phyloP scores from a whole-genome alignment of 2,888 invertebrate genomes.

The Xestia sexstrigata region DNA sequence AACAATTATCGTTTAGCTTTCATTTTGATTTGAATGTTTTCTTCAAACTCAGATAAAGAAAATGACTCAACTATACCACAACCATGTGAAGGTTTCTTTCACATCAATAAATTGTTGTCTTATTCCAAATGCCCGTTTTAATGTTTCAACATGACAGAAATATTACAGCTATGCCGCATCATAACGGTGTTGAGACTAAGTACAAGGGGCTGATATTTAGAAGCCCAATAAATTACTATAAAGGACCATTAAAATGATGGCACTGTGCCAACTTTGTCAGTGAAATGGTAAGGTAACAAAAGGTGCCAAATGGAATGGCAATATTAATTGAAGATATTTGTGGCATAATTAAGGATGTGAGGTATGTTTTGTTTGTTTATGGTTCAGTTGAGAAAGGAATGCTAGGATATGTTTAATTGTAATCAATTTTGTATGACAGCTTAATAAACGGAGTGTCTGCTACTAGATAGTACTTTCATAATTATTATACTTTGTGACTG shows the following conservation, averaged over 20 bases:
- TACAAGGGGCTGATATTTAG: conserved; percentile 50
- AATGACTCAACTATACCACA: not conserved
- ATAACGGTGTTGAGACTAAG: conserved; percentile 29
- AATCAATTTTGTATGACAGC: not conserved
- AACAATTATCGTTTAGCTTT: not conserved
- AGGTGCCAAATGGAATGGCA: conserved; percentile 58
- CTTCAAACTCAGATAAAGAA: not conserved
- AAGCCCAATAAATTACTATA: conserved; percentile 59
- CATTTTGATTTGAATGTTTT: not conserved
- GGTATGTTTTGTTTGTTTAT: conserved; percentile 27
- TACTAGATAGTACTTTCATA: not conserved
- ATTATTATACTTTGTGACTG: not conserved
- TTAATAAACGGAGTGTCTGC: not conserved
- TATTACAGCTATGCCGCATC: conserved; percentile 42
- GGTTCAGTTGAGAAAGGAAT: not conserved
- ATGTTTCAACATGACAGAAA: conserved; percentile 50
- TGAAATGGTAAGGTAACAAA: conserved; percentile 63
- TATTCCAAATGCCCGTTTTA: conserved; percentile 31
- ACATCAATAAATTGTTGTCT: conserved; percentile 18
- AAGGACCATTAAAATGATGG: conserved; percentile 59
- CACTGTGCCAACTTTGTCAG: conserved; percentile 56
- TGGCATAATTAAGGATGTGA: conserved; percentile 43
- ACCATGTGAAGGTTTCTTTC: not conserved
- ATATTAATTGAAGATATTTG: conserved; percentile 61
- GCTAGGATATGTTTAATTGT: conserved; percentile 16